These are phyloP conservation scores for Pangasianodon gigas DNA, from an alignment of 2,113 vertebrate species.

Conservation along the genomic window DNA sequence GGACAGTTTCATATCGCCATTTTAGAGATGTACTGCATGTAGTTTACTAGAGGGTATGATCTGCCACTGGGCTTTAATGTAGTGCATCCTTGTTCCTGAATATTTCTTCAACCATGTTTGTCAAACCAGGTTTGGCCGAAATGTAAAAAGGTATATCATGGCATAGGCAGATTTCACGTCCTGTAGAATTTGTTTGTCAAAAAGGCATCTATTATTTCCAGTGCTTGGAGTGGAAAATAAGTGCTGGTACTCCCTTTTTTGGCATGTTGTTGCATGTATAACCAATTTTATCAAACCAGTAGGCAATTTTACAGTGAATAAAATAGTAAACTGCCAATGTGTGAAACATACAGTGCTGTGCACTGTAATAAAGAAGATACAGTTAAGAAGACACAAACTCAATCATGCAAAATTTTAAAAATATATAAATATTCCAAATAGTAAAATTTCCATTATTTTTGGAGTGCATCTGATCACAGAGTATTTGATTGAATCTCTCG, in stretches of 20 bases:
- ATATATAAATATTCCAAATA: background rate
- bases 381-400: background rate
- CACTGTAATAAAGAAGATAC: background rate
- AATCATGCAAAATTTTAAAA: background rate
- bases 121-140: background rate
- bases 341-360: background rate
- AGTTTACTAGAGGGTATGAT: conserved; percentile 15
- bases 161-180: conserved; percentile 33
- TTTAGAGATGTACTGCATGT: conserved; percentile 14
- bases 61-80: background rate
- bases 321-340: background rate
- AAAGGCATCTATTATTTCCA: conserved; percentile 59
- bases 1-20: conserved; percentile 27
- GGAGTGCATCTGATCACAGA: background rate
- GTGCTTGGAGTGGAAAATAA: background rate
- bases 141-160: conserved; percentile 31
- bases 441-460: background rate
- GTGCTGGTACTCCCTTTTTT: background rate
- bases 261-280: too few species aligned
- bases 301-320: background rate
- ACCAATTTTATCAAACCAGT: background rate
- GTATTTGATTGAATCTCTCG: background rate
- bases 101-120: conserved; percentile 12
- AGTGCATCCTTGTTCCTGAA: conserved; percentile 9
- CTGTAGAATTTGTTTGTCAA: conserved; percentile 53